A percentile compares a stretch with the other conserved stretches of the same genome.
Evolutionary conservation across 2,797 vertebrate genomes (phyloP).

Genomic region (Hapalemur alaotrensis): DNA sequence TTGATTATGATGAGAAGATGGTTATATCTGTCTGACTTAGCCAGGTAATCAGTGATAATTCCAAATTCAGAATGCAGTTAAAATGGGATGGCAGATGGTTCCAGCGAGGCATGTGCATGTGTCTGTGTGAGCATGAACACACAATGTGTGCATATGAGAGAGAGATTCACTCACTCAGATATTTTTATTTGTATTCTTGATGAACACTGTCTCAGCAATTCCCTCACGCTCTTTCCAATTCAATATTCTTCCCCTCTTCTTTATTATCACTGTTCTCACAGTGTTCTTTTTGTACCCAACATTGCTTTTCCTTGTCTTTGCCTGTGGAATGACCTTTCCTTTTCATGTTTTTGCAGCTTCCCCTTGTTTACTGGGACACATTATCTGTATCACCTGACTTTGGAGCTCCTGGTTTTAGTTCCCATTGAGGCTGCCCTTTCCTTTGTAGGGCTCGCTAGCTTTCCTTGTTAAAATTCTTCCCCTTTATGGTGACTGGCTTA

Average conservation of each 20-base stretch:
- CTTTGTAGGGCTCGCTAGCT: not conserved
- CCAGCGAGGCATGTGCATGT: not conserved
- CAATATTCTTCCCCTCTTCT: not conserved
- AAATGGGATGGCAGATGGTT: not conserved
- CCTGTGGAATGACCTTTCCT: not conserved
- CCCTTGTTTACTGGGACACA: not conserved
- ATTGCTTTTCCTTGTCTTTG: not conserved
- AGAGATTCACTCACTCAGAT: not conserved
- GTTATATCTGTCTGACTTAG: not conserved
- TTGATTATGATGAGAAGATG: not conserved
- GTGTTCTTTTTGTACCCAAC: not conserved
- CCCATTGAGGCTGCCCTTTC: conserved; percentile 25
- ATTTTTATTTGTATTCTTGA: not conserved
- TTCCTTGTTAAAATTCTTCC: not conserved
- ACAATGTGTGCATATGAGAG: not conserved
- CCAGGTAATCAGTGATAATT: not conserved
- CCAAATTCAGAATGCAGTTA: not conserved
- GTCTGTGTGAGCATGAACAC: not conserved
- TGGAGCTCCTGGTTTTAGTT: not conserved
- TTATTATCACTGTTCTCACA: not conserved
- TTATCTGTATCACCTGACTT: not conserved
- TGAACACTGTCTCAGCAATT: not conserved
- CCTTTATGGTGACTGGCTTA: conserved; percentile 45
- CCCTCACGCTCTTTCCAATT: not conserved
- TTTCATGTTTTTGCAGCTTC: not conserved